Percentiles rank a stretch among this genome's conserved stretches.
Conservation (phyloP, 2,888 invertebrate species). For the Meta bourneti region DNA sequence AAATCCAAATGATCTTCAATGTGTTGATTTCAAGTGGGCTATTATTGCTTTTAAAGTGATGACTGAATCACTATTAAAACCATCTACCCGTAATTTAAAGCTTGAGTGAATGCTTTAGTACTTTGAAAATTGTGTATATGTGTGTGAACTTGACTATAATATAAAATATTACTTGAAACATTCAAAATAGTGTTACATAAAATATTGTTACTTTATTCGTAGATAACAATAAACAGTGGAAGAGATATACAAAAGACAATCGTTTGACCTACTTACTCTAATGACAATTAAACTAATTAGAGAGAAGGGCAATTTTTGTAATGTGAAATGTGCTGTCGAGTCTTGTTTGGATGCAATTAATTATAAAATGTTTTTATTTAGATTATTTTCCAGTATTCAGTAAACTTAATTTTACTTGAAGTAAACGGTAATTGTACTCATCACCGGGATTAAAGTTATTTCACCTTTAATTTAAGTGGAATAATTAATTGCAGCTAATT, state of each 20-base stretch:
- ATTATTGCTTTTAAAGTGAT: too few relatives aligned
- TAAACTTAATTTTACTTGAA: conserved; percentile 17
- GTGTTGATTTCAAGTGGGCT: too few relatives aligned
- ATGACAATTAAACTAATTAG: conserved; percentile 27
- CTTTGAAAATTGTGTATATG: background rate
- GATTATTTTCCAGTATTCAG: background rate
- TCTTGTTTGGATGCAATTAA: conserved; percentile 11
- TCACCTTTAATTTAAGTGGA: conserved; percentile 20
- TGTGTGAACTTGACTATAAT: background rate
- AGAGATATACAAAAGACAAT: background rate
- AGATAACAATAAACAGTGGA: background rate
- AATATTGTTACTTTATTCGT: background rate
- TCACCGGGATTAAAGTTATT: conserved; percentile 5
- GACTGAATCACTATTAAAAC: background rate
- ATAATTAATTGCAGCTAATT: conserved; percentile 36
- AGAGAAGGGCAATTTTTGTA: conserved; percentile 14
- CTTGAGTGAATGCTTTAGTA: background rate
- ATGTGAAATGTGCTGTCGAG: background rate
- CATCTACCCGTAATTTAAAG: background rate
- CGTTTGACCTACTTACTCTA: conserved; percentile 23
- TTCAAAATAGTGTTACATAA: background rate
- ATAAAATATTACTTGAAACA: background rate
- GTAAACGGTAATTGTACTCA: conserved; percentile 25
- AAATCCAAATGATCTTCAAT: too few relatives aligned
- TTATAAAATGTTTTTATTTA: conserved; percentile 8